These are phyloP conservation scores for Rhincodon typus DNA, from an alignment of 2,797 vertebrate species.

Conservation along the genomic window DNA sequence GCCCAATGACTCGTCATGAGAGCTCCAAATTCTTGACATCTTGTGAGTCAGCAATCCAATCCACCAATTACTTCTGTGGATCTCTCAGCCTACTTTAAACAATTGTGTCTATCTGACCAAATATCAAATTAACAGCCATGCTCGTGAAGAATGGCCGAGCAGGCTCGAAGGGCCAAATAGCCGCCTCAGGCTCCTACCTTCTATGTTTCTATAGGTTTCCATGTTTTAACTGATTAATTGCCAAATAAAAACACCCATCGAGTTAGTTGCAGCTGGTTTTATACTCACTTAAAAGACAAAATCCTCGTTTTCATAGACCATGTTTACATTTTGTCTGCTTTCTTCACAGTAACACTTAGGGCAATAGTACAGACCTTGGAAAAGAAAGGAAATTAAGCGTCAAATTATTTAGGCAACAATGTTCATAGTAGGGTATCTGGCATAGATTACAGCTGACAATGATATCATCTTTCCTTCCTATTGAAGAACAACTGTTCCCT, in stretches of 20 bases:
- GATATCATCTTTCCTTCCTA: not conserved
- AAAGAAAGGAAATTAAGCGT: not conserved
- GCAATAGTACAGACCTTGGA: not conserved
- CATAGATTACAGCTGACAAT: not conserved
- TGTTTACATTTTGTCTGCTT: not conserved
- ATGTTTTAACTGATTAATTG: not conserved
- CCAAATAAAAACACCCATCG: not conserved
- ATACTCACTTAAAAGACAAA: not conserved
- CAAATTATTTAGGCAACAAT: not conserved
- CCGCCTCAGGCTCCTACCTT: too few relatives aligned
- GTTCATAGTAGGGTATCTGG: not conserved
- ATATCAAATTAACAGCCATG: not conserved
- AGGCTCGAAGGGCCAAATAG: too few relatives aligned
- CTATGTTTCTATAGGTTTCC: not conserved
- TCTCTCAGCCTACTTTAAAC: too few relatives aligned
- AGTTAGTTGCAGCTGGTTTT: not conserved
- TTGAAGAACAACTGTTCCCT: not conserved
- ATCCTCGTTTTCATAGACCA: not conserved
- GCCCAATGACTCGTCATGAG: too few relatives aligned
- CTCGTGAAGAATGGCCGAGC: not conserved
- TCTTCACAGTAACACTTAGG: not conserved
- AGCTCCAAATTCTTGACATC: not conserved
- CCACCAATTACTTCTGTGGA: too few relatives aligned
- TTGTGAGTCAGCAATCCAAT: not conserved
- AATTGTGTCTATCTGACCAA: not conserved